Percentiles rank a stretch among this genome's conserved stretches.
Evolutionary conservation across 2,797 vertebrate species (phyloP).

Genomic region (Spinus olivaceus): DNA sequence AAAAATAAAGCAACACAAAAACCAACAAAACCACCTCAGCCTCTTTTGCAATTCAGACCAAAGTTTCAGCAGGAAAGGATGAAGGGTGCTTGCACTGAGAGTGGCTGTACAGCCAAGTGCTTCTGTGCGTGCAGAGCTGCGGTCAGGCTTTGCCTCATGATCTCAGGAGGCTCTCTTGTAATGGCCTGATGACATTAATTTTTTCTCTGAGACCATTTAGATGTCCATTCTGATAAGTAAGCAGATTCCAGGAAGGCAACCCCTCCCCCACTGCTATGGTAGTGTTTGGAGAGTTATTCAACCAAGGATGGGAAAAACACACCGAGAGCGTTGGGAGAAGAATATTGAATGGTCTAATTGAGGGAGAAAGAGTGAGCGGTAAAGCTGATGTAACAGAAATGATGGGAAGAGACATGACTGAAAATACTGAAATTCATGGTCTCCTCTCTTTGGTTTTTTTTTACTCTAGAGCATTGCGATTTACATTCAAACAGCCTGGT

Average conservation of each 20-base stretch:
- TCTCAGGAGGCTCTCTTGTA: neutral
- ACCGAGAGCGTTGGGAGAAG: neutral
- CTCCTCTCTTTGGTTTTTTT: neutral
- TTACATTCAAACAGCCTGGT: neutral
- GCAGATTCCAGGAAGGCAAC: constrained; percentile 19
- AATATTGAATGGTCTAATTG: constrained; percentile 17
- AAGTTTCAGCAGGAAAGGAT: neutral
- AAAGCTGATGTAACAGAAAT: constrained; percentile 38
- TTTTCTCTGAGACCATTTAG: neutral
- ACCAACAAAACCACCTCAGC: neutral
- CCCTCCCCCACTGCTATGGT: neutral
- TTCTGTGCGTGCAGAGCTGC: neutral
- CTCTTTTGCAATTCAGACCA: neutral
- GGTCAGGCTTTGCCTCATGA: neutral
- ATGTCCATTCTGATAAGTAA: neutral
- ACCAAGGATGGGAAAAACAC: neutral
- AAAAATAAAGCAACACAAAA: neutral
- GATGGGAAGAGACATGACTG: neutral
- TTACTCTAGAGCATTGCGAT: neutral
- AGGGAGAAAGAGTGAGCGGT: neutral
- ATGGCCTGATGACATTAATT: neutral
- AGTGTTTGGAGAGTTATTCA: neutral
- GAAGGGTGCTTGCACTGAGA: neutral
- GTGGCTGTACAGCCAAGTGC: neutral
- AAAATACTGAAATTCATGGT: constrained; percentile 9